Conservation (phyloP, 2,113 vertebrate genomes). For the Pogonocichla stellata region DNA sequence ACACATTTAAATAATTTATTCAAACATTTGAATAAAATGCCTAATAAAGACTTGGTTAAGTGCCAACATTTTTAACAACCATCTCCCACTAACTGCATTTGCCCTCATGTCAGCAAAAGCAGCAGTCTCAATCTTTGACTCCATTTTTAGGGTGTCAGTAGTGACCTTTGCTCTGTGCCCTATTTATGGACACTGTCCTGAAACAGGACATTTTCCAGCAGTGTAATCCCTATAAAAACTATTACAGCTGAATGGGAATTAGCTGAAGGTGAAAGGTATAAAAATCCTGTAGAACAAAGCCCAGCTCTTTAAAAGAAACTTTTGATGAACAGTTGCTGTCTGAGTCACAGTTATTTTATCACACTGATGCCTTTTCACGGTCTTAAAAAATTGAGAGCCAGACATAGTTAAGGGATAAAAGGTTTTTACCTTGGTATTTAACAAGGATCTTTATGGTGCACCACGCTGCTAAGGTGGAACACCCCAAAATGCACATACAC, state of each 20-base stretch:
- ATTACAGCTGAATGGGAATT: not conserved
- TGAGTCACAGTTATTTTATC: not conserved
- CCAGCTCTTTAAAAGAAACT: not conserved
- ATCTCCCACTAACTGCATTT: not conserved
- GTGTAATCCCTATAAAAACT: not conserved
- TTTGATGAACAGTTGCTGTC: not conserved
- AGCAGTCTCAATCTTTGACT: not conserved
- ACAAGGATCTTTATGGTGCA: not conserved
- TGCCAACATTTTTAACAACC: not conserved
- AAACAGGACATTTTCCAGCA: not conserved
- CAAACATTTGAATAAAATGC: not conserved
- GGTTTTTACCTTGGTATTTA: not conserved
- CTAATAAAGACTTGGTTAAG: not conserved
- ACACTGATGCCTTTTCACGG: not conserved
- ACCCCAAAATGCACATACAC: rapidly evolving
- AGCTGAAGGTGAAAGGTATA: not conserved
- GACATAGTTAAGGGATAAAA: not conserved
- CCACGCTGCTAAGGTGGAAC: not conserved
- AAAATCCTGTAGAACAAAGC: not conserved
- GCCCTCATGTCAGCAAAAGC: not conserved
- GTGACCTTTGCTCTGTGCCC: not conserved
- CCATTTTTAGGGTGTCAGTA: not conserved
- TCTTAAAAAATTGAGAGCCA: not conserved
- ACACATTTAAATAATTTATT: not conserved
- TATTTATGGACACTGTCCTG: not conserved